These are phyloP conservation scores for Sphaeramia orbicularis DNA, from an alignment of 2,797 vertebrate genomes.

Conservation along the genomic window DNA sequence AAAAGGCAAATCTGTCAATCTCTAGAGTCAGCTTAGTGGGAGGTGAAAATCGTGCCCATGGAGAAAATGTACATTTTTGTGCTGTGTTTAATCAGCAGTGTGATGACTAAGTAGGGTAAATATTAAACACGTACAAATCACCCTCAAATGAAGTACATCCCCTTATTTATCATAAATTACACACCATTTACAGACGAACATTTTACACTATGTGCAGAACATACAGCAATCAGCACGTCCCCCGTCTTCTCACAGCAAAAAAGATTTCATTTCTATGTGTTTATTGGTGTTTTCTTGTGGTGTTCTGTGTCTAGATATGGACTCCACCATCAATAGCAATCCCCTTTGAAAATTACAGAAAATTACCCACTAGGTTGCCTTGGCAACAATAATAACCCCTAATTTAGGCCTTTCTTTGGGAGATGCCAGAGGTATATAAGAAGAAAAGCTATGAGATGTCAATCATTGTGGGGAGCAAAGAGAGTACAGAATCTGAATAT, in stretches of 20 bases:
- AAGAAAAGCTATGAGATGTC: slow-evolving; percentile 54
- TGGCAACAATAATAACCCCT: slow-evolving; percentile 85
- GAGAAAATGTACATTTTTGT: slow-evolving; percentile 51
- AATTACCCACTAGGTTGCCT: slow-evolving; percentile 83
- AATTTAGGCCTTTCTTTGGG: slow-evolving; percentile 80
- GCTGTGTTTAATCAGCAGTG: slow-evolving; percentile 62
- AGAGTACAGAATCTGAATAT: slow-evolving; percentile 22
- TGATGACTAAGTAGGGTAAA: slow-evolving; percentile 71
- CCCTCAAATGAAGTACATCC: slow-evolving; percentile 45
- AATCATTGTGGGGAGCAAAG: slow-evolving; percentile 4
- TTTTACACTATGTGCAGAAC: slow-evolving; percentile 4
- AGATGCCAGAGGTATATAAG: slow-evolving; percentile 61
- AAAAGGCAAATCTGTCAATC: slow-evolving; percentile 57
- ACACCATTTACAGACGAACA: neutral
- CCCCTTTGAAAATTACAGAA: slow-evolving; percentile 79
- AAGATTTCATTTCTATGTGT: slow-evolving; percentile 14
- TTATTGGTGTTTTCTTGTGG: slow-evolving; percentile 48
- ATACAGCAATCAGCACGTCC: no score
- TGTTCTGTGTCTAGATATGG: slow-evolving; percentile 35
- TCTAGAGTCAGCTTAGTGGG: slow-evolving; percentile 59
- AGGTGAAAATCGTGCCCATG: slow-evolving; percentile 34
- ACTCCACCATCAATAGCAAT: slow-evolving; percentile 67
- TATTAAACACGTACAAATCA: slow-evolving; percentile 53
- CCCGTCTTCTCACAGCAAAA: neutral
- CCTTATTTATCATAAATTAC: slow-evolving; percentile 23